Percentiles rank a stretch among this genome's conserved stretches.
These are phyloP conservation scores for Nemoura dubitans DNA, from an alignment of 2,888 invertebrate genomes.

Conservation along the genomic window DNA sequence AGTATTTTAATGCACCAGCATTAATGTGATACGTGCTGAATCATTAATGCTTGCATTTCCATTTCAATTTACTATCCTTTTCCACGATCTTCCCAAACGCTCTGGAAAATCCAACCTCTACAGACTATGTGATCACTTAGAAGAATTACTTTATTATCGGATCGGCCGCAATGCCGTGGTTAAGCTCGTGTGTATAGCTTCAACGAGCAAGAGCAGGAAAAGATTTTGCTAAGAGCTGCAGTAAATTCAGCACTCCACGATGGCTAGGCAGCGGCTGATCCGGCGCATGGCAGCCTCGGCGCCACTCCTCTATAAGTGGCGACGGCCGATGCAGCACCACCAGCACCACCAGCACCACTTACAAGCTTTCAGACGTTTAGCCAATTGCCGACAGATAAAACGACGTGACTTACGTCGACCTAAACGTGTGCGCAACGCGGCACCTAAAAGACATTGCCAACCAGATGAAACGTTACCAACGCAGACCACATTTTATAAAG, in stretches of 20 bases:
- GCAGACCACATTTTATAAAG: neutral
- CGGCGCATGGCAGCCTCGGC: neutral
- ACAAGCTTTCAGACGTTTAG: slow-evolving; percentile 31
- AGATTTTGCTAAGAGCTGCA: slow-evolving; percentile 27
- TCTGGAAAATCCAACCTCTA: no score
- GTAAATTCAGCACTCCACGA: slow-evolving; percentile 14
- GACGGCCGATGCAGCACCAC: neutral
- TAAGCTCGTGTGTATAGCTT: neutral
- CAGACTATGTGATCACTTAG: neutral
- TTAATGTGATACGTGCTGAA: no score
- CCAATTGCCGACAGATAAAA: slow-evolving; percentile 32
- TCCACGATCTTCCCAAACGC: neutral
- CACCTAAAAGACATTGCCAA: neutral
- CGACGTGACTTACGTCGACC: neutral
- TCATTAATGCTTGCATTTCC: neutral
- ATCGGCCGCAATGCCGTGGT: neutral
- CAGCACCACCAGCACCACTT: neutral
- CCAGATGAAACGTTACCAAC: neutral
- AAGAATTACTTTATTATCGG: slow-evolving; percentile 4
- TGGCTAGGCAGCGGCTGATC: no score
- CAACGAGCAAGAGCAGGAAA: neutral
- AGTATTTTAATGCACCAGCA: neutral
- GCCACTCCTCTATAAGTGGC: slow-evolving; percentile 13
- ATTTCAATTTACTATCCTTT: neutral
- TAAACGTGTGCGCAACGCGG: neutral